Evolutionary conservation across 2,888 invertebrate species (phyloP).

Genomic region (Tetrapedia diversipes): DNA sequence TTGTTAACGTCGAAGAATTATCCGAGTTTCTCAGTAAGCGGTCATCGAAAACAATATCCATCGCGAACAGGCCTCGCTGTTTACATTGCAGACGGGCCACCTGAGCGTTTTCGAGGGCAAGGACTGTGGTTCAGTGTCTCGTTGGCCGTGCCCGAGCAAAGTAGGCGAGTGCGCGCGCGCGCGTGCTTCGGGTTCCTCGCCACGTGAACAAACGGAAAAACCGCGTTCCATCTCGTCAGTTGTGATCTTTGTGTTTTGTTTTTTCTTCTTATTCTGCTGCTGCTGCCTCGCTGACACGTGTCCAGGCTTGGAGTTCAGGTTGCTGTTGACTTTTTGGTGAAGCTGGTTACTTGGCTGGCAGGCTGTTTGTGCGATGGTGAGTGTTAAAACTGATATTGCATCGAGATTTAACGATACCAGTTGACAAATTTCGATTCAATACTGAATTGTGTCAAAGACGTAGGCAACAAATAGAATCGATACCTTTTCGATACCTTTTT

Average conservation of each 20-base stretch:
- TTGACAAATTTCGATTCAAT: no score
- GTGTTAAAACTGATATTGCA: no score
- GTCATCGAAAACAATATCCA: conserved; percentile 2
- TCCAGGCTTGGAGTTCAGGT: conserved; percentile 2
- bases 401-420: no score
- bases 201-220: conserved; percentile 49
- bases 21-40: no score
- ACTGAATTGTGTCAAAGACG: no score
- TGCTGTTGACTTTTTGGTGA: not conserved
- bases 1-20: no score
- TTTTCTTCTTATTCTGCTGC: not conserved
- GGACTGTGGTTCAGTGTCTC: conserved; percentile 50
- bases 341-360: no score
- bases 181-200: not conserved
- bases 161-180: conserved; percentile 9
- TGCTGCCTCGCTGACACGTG: conserved; percentile 27
- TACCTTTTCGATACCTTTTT: no score
- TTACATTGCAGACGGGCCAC: conserved; percentile 39
- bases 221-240: not conserved
- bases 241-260: not conserved
- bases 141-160: conserved; percentile 30
- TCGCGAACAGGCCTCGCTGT: conserved; percentile 35
- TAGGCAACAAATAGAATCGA: no score
- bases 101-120: conserved; percentile 51
- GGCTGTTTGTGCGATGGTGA: no score